Evolutionary conservation across 2,888 invertebrate genomes (phyloP).

Genomic region (Mesorhabditis belari): DNA sequence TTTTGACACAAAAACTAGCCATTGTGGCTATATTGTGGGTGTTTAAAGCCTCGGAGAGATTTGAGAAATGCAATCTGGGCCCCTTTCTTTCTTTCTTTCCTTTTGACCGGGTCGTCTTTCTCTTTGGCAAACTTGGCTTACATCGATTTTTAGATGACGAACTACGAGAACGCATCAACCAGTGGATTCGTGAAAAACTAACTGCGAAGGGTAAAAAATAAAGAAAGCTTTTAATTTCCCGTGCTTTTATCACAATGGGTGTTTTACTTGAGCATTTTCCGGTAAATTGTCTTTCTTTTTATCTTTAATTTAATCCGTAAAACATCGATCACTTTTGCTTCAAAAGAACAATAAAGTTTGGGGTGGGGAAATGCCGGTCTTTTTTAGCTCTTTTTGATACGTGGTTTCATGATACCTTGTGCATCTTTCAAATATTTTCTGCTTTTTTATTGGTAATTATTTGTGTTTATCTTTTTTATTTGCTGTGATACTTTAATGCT

Average conservation of each 20-base stretch:
- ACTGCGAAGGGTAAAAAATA: conserved; percentile 4
- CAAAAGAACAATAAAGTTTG: no score
- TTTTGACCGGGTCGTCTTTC: no score
- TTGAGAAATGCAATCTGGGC: no score
- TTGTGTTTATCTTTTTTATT: background rate
- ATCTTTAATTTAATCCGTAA: no score
- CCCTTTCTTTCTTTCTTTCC: no score
- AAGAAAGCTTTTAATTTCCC: background rate
- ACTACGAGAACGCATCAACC: conserved; percentile 24
- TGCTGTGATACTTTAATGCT: no score
- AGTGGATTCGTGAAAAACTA: conserved; percentile 25
- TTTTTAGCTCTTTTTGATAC: no score
- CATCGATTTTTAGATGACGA: conserved; percentile 17
- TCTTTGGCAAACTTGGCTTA: background rate
- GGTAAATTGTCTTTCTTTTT: background rate
- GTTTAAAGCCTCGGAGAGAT: no score
- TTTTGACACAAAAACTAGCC: background rate
- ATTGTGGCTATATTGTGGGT: no score
- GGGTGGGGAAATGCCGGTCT: no score
- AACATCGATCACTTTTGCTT: no score
- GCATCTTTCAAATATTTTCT: background rate
- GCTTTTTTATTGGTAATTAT: background rate
- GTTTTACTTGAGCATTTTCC: background rate
- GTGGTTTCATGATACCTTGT: background rate
- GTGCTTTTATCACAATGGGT: background rate